Base-by-base conservation (phyloP, 2,888 invertebrate species). In the Lymantria dispar region DNA sequence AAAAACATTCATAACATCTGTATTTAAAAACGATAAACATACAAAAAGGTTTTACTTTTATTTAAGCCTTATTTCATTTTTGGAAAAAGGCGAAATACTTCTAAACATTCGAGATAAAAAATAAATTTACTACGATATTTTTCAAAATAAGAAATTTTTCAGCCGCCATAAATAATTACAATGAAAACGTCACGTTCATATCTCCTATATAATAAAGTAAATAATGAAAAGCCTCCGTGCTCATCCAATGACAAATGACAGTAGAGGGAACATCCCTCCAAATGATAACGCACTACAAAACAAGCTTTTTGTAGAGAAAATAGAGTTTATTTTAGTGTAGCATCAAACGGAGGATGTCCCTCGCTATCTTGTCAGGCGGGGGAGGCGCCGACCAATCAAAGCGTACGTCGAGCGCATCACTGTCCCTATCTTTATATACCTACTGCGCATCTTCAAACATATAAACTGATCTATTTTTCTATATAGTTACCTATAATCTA, bases 211-310 rank as follows among this genome's bases (percentile, higher is more conserved):
- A 78, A 72, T 62, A 73, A 74, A 80, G 79, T 88, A 90, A 80
- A 88, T 84, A 87, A 80, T 77, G 82, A 84, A 86, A 87, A 87
- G 78, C 82, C 79, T 85, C 73, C 59, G 62, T 76, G 77, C 85
- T 78, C 88, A 90, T 90, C 90, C 90, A 90, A 89, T 89, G 87
- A 90, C 87, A 85, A 85, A 77, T 86, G 88, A 87, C 87, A 90
- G 72, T 64, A 60, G 83, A 84, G 83, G 86, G 86, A 75, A 80
- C 88, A 87, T 89, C 91, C 91, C 91, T 90, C 87, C 72, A 29
- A 62, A 43, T n/a, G 1, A 2, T 0, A 11, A 31, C 7, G 22
- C 71, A 75, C 43, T 12, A 45, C 8, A 80, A 80, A 74, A 52
- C 64, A 60, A 56, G 66, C 82, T 70, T 52, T 83, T 74, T 11